Evolutionary conservation across 35 echinoderm and acorn worm species (phyloP).

Genomic region (Lytechinus pictus): DNA sequence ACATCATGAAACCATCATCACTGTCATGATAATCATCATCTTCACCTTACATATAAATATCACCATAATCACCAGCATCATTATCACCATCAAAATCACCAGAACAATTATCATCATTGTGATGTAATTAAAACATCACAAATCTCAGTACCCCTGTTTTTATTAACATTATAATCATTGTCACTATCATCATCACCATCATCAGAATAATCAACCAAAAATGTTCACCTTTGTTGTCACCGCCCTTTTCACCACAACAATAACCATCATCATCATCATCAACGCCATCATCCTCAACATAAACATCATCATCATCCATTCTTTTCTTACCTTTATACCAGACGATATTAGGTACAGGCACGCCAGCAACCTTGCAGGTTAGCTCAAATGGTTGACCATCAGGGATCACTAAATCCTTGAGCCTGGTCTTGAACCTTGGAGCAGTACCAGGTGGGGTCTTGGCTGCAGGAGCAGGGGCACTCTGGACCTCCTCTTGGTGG

Average conservation of each 20-base stretch:
- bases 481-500: not conserved
- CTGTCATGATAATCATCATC: too few relatives aligned
- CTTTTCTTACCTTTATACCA: constrained; percentile 66
- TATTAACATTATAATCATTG: too few relatives aligned
- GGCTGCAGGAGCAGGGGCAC: constrained; percentile 34
- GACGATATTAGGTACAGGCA: constrained; percentile 61
- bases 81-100: too few relatives aligned
- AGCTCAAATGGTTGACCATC: constrained; percentile 71
- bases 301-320: constrained; percentile 33
- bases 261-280: not conserved
- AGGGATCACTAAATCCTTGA: constrained; percentile 54
- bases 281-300: not conserved
- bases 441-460: constrained; percentile 55
- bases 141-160: too few relatives aligned
- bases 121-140: too few relatives aligned
- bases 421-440: constrained; percentile 65
- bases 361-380: constrained; percentile 53
- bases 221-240: not conserved
- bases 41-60: too few relatives aligned
- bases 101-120: too few relatives aligned
- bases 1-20: too few relatives aligned
- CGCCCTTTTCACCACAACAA: not conserved
- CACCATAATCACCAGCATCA: too few relatives aligned
- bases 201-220: too few relatives aligned
- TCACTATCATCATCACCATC: too few relatives aligned